These are phyloP conservation scores for Cichladusa arquata DNA, from an alignment of 2,113 vertebrate genomes.

Conservation along the genomic window DNA sequence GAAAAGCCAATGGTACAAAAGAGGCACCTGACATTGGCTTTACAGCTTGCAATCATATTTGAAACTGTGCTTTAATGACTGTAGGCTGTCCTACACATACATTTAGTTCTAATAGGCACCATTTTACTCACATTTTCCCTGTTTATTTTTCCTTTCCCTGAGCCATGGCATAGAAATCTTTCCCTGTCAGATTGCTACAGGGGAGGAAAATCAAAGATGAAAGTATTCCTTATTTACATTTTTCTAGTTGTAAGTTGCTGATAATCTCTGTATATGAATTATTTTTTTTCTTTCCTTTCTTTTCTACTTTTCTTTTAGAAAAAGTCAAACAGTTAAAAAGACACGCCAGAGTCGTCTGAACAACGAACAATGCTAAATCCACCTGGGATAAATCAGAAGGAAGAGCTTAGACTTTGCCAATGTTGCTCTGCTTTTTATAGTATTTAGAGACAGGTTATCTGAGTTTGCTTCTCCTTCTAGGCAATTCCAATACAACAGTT, in stretches of 20 bases:
- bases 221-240: neutral
- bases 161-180: neutral
- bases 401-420: neutral
- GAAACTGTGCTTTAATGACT: slow-evolving; percentile 27
- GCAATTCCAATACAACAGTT: neutral
- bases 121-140: neutral
- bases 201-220: neutral
- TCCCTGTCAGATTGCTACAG: neutral
- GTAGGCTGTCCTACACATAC: neutral
- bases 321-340: neutral
- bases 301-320: neutral
- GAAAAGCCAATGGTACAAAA: neutral
- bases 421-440: neutral
- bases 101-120: neutral
- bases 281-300: neutral
- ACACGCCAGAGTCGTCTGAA: neutral
- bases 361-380: neutral
- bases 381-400: neutral
- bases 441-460: neutral
- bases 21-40: neutral
- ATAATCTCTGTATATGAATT: neutral
- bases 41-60: neutral
- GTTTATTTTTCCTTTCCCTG: slow-evolving; percentile 23
- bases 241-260: neutral
- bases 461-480: neutral